These are phyloP conservation scores for Omphaloscelis lunosa DNA, from an alignment of 2,888 invertebrate species.

Conservation along the genomic window DNA sequence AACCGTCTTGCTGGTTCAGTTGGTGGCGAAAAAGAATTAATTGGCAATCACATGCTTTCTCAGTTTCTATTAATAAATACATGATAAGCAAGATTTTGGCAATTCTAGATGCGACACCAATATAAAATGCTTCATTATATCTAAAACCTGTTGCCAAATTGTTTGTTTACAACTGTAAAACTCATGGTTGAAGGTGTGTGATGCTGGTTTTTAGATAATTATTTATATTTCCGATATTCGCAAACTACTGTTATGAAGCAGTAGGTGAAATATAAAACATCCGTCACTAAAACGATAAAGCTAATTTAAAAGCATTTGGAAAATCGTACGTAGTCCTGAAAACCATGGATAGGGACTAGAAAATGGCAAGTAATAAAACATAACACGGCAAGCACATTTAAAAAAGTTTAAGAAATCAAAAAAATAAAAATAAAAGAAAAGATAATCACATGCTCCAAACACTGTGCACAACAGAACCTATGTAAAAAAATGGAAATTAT, in stretches of 20 bases:
- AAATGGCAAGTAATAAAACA: not conserved
- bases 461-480: not conserved
- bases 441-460: not conserved
- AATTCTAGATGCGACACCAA: slow-evolving; percentile 37
- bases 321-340: too few species aligned
- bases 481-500: not conserved
- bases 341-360: not conserved
- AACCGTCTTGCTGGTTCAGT: slow-evolving; percentile 12
- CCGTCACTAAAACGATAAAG: not conserved
- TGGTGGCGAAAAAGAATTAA: slow-evolving; percentile 13
- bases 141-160: slow-evolving; percentile 50
- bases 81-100: slow-evolving; percentile 21
- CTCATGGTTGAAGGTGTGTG: slow-evolving; percentile 8
- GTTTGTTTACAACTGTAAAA: slow-evolving; percentile 54
- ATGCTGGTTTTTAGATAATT: slow-evolving; percentile 25
- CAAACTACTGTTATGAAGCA: slow-evolving; percentile 34
- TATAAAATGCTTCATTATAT: slow-evolving; percentile 15
- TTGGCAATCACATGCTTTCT: slow-evolving; percentile 31
- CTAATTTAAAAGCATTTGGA: not conserved
- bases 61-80: slow-evolving; percentile 14
- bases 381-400: not conserved
- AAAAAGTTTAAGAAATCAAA: not conserved
- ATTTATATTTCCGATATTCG: slow-evolving; percentile 14
- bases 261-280: not conserved
- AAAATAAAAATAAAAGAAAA: too few species aligned